These are phyloP conservation scores for Gambusia holbrooki DNA, from an alignment of 2,113 vertebrate species.

Conservation along the genomic window DNA sequence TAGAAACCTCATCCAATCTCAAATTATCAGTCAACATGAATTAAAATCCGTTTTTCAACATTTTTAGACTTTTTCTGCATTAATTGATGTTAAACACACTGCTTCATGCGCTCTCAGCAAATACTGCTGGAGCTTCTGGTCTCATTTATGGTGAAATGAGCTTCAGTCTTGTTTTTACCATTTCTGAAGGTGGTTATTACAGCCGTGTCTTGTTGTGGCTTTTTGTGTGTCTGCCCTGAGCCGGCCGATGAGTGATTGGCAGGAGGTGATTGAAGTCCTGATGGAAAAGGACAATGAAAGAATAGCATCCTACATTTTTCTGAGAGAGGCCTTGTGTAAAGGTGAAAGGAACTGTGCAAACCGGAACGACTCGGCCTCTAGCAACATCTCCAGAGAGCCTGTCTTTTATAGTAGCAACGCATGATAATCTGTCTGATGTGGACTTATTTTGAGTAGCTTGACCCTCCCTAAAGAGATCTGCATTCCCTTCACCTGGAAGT, in stretches of 20 bases:
- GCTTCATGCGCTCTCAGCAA: conserved; percentile 19
- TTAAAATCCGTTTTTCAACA: not conserved
- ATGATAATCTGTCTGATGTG: conserved; percentile 49
- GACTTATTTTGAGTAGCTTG: conserved; percentile 54
- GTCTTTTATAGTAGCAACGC: conserved; percentile 14
- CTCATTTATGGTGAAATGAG: conserved; percentile 23
- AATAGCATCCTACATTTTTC: conserved; percentile 46
- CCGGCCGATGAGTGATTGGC: conserved; percentile 64
- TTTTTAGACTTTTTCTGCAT: not conserved
- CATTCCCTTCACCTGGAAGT: conserved; percentile 61
- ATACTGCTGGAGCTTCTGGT: conserved; percentile 4
- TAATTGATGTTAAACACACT: not conserved
- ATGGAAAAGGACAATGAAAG: conserved; percentile 61
- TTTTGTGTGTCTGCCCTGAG: conserved; percentile 43
- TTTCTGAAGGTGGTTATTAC: conserved; percentile 28
- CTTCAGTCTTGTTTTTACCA: conserved; percentile 26
- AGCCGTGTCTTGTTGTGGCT: conserved; percentile 33
- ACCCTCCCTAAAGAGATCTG: conserved; percentile 40
- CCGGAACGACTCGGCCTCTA: conserved; percentile 26
- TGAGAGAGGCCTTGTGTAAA: conserved; percentile 53
- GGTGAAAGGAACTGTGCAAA: conserved; percentile 35
- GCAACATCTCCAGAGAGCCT: conserved; percentile 54
- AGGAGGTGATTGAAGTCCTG: conserved; percentile 61
- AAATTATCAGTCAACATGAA: not conserved
- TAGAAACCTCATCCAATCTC: not conserved